Conservation (phyloP, 2,113 vertebrate species). For the Grammomys dolichurus region DNA sequence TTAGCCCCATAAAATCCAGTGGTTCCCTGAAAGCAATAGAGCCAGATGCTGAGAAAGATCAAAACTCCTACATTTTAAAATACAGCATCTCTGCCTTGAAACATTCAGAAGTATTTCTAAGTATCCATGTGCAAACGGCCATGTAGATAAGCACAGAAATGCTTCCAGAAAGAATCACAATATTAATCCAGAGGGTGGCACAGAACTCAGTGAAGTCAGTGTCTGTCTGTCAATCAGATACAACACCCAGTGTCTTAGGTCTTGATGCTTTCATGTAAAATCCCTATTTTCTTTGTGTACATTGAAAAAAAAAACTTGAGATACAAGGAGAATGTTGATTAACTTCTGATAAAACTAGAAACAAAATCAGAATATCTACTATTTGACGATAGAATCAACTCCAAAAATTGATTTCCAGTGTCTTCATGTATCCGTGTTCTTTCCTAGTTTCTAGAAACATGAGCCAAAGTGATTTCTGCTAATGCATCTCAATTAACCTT, state of each 20-base stretch:
- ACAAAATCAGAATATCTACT: neutral
- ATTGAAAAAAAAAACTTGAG: neutral
- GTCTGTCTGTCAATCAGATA: conserved; percentile 5
- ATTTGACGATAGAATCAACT: neutral
- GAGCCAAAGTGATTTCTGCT: conserved; percentile 41
- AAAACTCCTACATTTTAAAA: neutral
- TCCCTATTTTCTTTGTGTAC: neutral
- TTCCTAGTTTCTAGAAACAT: neutral
- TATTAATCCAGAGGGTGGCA: neutral
- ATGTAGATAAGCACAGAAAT: neutral
- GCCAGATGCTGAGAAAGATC: accelerated
- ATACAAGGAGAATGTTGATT: conserved; percentile 36
- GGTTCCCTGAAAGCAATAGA: neutral
- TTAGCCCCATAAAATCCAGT: neutral
- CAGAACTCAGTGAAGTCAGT: neutral
- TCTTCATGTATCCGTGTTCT: neutral
- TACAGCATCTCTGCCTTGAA: neutral
- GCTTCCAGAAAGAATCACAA: conserved; percentile 15
- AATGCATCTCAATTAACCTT: conserved; percentile 64
- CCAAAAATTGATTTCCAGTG: conserved; percentile 2
- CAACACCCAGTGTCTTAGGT: neutral
- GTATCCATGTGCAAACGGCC: neutral
- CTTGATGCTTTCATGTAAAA: conserved; percentile 27
- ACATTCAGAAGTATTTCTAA: neutral
- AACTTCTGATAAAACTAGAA: neutral